phyloP scores from a whole-genome alignment of 2,797 vertebrate species.

The Coregonus suidteri region DNA sequence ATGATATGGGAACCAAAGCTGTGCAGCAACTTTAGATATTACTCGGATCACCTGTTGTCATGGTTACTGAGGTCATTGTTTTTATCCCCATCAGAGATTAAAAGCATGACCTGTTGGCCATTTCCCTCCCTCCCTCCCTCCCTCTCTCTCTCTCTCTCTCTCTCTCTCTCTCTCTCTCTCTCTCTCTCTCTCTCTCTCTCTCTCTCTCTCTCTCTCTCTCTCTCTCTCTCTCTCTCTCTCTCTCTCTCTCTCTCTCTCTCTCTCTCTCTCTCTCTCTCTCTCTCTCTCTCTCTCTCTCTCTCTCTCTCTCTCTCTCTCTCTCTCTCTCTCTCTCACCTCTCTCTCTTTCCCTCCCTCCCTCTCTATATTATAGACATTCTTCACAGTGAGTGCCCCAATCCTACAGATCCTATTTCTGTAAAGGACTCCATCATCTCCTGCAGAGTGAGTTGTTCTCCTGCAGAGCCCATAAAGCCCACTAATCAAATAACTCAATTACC shows the following conservation, averaged over 20 bases:
- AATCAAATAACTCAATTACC: slow-evolving; percentile 31
- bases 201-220: no score
- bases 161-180: slow-evolving; percentile 4
- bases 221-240: slow-evolving; percentile 10
- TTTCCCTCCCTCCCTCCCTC: slow-evolving; percentile 35
- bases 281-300: not conserved
- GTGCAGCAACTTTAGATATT: not conserved
- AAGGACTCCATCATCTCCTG: slow-evolving; percentile 46
- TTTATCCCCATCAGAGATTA: not conserved
- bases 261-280: not conserved
- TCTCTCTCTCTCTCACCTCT: not conserved
- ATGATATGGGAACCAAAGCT: no score
- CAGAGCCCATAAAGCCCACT: slow-evolving; percentile 15
- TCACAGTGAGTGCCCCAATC: slow-evolving; percentile 39
- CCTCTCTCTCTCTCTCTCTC: slow-evolving; percentile 37
- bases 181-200: not conserved
- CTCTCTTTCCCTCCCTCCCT: not conserved
- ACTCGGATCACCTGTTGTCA: not conserved
- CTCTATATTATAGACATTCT: slow-evolving; percentile 48
- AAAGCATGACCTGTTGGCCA: not conserved
- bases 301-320: slow-evolving; percentile 27
- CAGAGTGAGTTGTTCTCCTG: slow-evolving; percentile 28
- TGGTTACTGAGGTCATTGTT: not conserved
- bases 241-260: no score
- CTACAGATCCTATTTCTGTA: slow-evolving; percentile 34